Evolutionary conservation across 2,113 vertebrate species (phyloP), one percentile per base, ranked within the genome.

Genomic region (Tachysurus fulvidraco): DNA sequence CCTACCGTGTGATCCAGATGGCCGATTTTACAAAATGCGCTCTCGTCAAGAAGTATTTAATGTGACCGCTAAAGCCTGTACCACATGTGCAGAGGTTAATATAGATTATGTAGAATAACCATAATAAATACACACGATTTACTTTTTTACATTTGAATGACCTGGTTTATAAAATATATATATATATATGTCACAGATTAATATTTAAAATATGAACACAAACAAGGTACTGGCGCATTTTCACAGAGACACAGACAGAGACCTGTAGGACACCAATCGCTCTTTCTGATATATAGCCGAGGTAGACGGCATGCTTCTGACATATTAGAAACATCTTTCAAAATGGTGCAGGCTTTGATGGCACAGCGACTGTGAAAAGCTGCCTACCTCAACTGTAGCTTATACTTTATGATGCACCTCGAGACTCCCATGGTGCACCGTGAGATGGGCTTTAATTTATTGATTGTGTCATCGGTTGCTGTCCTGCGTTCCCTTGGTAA

Each of bases 401-500:
- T n/a, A 54, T 14, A 78, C 74, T 78, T 78, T 55, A 78, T 78
- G 74, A 55, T 28, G 50, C 74, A 54, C 74, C 50, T 69, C 71
- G 36, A 65, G 67, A 55, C 65, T 64, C 74, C 28, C 69, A n/a
- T 77, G 46, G 71, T 54, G 71, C 55, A 64, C 54, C 64, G 60
- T 60, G 74, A 87, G 64, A 65, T 23, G 65, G 69, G 83, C 81
- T 81, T 87, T 83, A 84, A 90, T 89, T 90, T 85, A 87, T 89
- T 87, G 78, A 90, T 90, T 87, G 76, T 90, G 82, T 89, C 78
- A 88, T 88, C 80, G 78, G 82, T 86, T 82, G 71, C 86, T 82
- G 78, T 82, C 46, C 77, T 65, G 80, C 30, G 88, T 91, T 90
- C 73, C 88, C 89, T 60, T 90, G 90, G 88, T 82, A 88, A 90